phyloP scores from a whole-genome alignment of 2,797 vertebrate species.

The Enteromius thamalakanensis region DNA sequence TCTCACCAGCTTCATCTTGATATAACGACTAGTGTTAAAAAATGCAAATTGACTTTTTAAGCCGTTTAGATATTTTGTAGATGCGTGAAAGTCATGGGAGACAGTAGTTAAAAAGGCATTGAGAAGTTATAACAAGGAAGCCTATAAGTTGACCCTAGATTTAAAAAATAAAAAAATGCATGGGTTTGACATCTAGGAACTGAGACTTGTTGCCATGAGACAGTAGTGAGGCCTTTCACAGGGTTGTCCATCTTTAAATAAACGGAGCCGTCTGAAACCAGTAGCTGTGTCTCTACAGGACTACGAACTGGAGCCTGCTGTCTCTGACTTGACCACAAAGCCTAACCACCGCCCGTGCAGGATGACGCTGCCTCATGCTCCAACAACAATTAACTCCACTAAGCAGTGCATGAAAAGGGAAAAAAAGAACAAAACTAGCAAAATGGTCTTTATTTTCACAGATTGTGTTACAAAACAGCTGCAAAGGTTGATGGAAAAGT shows the following conservation, averaged over 20 bases:
- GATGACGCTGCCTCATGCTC: constrained; percentile 36
- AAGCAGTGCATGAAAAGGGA: constrained; percentile 51
- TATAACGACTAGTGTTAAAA: neutral
- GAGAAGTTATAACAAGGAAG: constrained; percentile 27
- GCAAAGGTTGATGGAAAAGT: constrained; percentile 34
- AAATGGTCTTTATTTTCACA: constrained; percentile 37
- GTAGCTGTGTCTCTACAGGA: constrained; percentile 57
- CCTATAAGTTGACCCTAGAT: constrained; percentile 37
- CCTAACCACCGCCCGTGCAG: constrained; percentile 55
- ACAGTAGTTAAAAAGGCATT: constrained; percentile 1
- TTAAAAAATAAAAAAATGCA: constrained; percentile 3
- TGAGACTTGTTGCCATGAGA: constrained; percentile 49
- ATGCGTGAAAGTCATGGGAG: neutral
- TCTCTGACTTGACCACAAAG: constrained; percentile 58
- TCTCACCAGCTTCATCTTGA: neutral
- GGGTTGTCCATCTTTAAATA: constrained; percentile 60
- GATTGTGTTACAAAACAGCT: constrained; percentile 33
- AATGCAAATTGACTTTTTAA: constrained; percentile 2
- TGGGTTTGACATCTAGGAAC: constrained; percentile 40
- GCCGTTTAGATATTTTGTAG: neutral
- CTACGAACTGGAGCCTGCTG: constrained; percentile 57
- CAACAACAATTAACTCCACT: constrained; percentile 46
- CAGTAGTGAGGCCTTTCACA: constrained; percentile 49
- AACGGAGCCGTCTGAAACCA: constrained; percentile 56
- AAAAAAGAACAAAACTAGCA: constrained; percentile 6